Percentiles rank a stretch among this genome's conserved stretches.
These are phyloP conservation scores for Limnodromus scolopaceus DNA, from an alignment of 2,797 vertebrate species.

Conservation along the genomic window DNA sequence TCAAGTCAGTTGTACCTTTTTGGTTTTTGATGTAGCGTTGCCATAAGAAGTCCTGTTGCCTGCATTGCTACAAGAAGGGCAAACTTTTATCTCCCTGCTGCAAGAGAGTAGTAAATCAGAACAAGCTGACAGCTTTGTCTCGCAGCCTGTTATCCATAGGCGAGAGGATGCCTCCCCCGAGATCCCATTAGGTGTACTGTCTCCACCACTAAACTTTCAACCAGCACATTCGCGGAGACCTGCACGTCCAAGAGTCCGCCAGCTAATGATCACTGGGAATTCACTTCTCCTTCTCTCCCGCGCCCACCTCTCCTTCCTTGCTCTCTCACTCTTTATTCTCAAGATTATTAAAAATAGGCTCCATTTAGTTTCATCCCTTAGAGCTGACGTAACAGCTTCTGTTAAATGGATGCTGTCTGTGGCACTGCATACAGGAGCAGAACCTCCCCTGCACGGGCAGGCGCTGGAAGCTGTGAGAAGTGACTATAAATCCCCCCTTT, in stretches of 20 bases:
- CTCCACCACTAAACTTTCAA: slow-evolving; percentile 34
- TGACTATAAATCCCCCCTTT: not conserved
- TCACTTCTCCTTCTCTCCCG: not conserved
- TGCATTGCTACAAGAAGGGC: not conserved
- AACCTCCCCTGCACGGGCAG: not conserved
- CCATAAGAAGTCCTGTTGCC: not conserved
- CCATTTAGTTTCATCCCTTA: not conserved
- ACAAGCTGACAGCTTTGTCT: slow-evolving; percentile 44
- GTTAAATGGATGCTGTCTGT: not conserved
- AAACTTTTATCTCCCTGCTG: slow-evolving; percentile 43
- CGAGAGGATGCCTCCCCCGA: slow-evolving; percentile 37
- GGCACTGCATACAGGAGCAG: not conserved
- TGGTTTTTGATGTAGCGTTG: not conserved
- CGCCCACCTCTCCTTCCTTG: not conserved
- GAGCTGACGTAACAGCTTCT: not conserved
- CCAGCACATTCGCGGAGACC: not conserved
- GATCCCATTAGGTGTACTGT: slow-evolving; percentile 61
- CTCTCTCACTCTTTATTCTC: not conserved
- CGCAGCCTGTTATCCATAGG: slow-evolving; percentile 25
- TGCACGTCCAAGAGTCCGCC: slow-evolving; percentile 13
- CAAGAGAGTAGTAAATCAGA: slow-evolving; percentile 48
- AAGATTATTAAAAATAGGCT: not conserved
- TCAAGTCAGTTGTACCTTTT: not conserved
- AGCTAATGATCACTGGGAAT: slow-evolving; percentile 26
- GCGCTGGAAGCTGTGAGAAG: fast-evolving